These are phyloP conservation scores for Tenrec ecaudatus DNA, from an alignment of 2,113 vertebrate genomes.

Conservation along the genomic window DNA sequence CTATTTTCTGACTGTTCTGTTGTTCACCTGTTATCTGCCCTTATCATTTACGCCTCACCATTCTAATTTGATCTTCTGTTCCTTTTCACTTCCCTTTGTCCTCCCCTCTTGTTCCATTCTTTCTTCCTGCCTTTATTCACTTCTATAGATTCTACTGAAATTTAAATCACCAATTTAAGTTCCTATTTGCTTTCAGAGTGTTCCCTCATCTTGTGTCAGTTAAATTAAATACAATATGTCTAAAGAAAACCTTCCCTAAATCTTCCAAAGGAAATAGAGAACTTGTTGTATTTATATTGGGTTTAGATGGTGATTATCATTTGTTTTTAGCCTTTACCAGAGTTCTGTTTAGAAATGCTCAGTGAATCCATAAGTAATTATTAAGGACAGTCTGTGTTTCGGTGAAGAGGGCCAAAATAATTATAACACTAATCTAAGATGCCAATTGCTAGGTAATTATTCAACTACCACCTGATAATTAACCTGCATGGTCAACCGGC, in stretches of 20 bases:
- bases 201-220: not conserved
- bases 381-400: conserved; percentile 66
- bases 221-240: not conserved
- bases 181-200: not conserved
- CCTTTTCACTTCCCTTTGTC: not conserved
- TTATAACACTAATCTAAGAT: conserved; percentile 78
- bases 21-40: not conserved
- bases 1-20: not conserved
- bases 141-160: not conserved
- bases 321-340: conserved; percentile 40
- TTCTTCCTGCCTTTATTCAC: not conserved
- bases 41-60: not conserved
- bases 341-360: conserved; percentile 43
- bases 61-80: too few species aligned
- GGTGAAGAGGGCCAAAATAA: conserved; percentile 75
- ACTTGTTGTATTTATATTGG: conserved; percentile 33
- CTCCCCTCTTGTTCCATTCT: not conserved
- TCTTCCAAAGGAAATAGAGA: not conserved
- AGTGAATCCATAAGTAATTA: conserved; percentile 76
- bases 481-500: conserved; percentile 70
- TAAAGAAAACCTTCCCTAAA: not conserved
- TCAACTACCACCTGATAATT: conserved; percentile 73
- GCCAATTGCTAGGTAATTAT: conserved; percentile 77
- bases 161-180: not conserved
- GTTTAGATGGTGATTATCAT: conserved; percentile 43